A percentile compares a stretch with the other conserved stretches of the same genome.
Evolutionary conservation across 35 echinoderm and acorn worm species (phyloP).

Genomic region (Apostichopus japonicus): DNA sequence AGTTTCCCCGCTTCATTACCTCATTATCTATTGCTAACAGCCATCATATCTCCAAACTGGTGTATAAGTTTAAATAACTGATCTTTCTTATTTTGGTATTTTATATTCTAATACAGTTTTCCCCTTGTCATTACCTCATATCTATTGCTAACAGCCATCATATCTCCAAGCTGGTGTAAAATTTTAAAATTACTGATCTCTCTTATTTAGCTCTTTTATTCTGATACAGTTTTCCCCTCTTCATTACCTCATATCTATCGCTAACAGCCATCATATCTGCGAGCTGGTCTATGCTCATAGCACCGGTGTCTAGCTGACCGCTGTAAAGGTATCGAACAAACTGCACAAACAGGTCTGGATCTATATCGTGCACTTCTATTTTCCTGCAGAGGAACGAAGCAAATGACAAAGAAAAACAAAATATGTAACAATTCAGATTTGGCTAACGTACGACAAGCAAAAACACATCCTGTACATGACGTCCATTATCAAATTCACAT

Average conservation of each 20-base stretch:
- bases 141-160: neutral
- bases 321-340: conserved; percentile 77
- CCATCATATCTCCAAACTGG: neutral
- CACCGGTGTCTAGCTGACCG: conserved; percentile 61
- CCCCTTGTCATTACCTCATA: neutral
- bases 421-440: too few species aligned
- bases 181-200: too few species aligned
- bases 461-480: too few species aligned
- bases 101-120: too few species aligned
- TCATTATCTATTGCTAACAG: conserved; percentile 24
- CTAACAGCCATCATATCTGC: conserved; percentile 92
- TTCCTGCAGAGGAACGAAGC: conserved; percentile 59
- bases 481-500: too few species aligned
- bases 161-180: neutral
- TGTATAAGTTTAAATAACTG: neutral
- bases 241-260: conserved; percentile 85
- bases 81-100: too few species aligned
- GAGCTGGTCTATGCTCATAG: conserved; percentile 69
- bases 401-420: too few species aligned
- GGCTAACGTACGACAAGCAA: too few species aligned
- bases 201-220: too few species aligned
- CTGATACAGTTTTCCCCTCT: too few species aligned
- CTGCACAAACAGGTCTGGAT: conserved; percentile 71
- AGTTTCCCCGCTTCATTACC: neutral
- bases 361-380: conserved; percentile 84